These are phyloP conservation scores for Holothuria leucospilota DNA, from an alignment of 53 echinoderm and acorn worm species.

Conservation along the genomic window DNA sequence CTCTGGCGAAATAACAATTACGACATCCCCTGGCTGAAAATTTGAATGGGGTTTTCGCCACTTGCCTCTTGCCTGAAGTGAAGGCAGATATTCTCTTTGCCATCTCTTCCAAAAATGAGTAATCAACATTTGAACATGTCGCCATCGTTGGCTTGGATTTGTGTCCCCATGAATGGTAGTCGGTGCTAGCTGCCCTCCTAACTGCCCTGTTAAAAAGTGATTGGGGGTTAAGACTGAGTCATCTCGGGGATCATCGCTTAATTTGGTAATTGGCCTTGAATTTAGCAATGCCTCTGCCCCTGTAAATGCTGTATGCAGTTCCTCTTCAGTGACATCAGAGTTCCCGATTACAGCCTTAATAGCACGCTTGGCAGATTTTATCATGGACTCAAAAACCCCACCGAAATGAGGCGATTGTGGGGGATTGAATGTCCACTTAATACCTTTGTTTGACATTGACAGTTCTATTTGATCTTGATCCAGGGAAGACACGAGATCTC, in stretches of 20 bases:
- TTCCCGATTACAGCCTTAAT: background rate
- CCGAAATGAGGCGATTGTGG: conserved; percentile 28
- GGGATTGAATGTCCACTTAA: conserved; percentile 41
- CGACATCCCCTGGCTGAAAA: background rate
- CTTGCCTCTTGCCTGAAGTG: background rate
- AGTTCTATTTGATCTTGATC: background rate
- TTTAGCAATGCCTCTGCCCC: conserved; percentile 22
- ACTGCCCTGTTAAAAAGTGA: conserved; percentile 4
- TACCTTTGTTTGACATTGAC: background rate
- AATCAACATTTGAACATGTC: background rate
- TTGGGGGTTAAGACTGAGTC: conserved; percentile 17
- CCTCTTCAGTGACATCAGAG: conserved; percentile 26
- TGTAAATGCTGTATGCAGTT: conserved; percentile 11
- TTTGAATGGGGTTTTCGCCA: background rate
- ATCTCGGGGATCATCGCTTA: background rate
- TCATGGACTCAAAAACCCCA: conserved; percentile 14
- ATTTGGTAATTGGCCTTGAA: conserved; percentile 22
- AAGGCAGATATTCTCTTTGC: background rate
- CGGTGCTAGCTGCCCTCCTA: background rate
- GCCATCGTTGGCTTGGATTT: background rate
- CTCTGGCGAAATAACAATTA: background rate
- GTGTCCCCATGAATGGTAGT: background rate
- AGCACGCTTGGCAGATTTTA: conserved; percentile 31
- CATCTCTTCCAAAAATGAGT: background rate
- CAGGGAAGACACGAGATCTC: background rate